Evolutionary conservation across 2,113 vertebrate genomes (phyloP).

Genomic region (Catharus bicknelli): DNA sequence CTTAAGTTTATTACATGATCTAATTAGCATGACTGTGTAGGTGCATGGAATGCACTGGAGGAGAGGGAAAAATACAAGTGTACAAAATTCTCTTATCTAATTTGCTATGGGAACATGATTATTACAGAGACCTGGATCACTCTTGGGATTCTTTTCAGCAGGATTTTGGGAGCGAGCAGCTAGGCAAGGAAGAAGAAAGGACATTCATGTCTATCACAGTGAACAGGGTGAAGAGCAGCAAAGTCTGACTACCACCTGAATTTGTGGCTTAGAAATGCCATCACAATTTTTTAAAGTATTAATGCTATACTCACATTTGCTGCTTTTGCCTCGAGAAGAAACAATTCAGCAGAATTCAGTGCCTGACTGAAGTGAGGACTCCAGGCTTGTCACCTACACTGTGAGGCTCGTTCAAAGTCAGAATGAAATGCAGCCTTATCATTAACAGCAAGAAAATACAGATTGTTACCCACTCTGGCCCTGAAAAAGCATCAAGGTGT

Average conservation of each 20-base stretch:
- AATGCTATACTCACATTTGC: not conserved
- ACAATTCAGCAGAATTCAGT: conserved; percentile 38
- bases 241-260: not conserved
- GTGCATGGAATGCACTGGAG: conserved; percentile 40
- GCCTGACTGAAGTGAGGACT: not conserved
- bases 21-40: conserved; percentile 59
- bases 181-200: not conserved
- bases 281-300: not conserved
- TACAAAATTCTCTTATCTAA: conserved; percentile 17
- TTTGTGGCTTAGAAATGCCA: not conserved
- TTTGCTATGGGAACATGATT: not conserved
- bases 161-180: not conserved
- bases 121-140: not conserved
- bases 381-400: not conserved
- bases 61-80: conserved; percentile 31
- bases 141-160: not conserved
- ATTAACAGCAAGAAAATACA: not conserved
- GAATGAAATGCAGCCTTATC: not conserved
- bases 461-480: not conserved
- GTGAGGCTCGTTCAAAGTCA: fast-evolving
- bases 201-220: not conserved
- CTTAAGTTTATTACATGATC: conserved; percentile 33
- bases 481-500: not conserved
- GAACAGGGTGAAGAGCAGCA: not conserved
- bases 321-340: conserved; percentile 51